Evolutionary conservation across 2,888 invertebrate genomes (phyloP), one percentile per base, ranked within the genome.

Genomic region (Drosophila rellima): DNA sequence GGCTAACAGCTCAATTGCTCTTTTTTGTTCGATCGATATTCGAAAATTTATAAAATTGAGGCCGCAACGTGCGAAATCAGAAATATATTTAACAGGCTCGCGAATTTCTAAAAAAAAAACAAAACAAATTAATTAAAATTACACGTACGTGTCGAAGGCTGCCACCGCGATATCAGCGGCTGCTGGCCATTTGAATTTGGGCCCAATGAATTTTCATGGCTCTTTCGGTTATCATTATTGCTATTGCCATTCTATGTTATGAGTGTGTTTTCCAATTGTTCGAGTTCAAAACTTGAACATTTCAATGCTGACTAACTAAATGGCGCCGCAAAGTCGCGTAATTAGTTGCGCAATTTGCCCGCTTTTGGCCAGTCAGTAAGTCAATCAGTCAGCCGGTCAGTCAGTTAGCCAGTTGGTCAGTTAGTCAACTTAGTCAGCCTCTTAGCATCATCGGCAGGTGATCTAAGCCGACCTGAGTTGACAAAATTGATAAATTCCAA

Each of bases 41-140:
- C 39, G 66, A 39, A 39, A 20, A 40, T 13, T 5, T 23, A 42
- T 15, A 13, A 45, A 23, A 45, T 45, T 62, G 67, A 82, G 87
- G 87, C 83, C 86, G 65, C 83, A 82, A 80, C 67, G 71, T 80
- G 87, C 72, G 62, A 83, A 82, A 78, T 77, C 40, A 63, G 42
- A 57, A 57, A 64, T 78, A 48, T 48, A 65, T 72, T 83, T 85
- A 66, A 65, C 68, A 69, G 61, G 48, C 71, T 63, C 44, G 70
- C 61, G 51, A 60, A 59, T 65, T 78, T 83, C 82, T 64, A 74
- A 70, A 74, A 84, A 59, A 59, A 68, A 84, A 78, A 84, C 87
- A 74, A 84, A 59, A 59, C 69, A 84, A 78, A 84, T 88, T 88
- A 83, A 88, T 88, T 87, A 84, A 83, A 83, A 87, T 74, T 86